These are phyloP conservation scores for Apis cerana DNA, from an alignment of 1,140 invertebrate genomes.

Conservation along the genomic window DNA sequence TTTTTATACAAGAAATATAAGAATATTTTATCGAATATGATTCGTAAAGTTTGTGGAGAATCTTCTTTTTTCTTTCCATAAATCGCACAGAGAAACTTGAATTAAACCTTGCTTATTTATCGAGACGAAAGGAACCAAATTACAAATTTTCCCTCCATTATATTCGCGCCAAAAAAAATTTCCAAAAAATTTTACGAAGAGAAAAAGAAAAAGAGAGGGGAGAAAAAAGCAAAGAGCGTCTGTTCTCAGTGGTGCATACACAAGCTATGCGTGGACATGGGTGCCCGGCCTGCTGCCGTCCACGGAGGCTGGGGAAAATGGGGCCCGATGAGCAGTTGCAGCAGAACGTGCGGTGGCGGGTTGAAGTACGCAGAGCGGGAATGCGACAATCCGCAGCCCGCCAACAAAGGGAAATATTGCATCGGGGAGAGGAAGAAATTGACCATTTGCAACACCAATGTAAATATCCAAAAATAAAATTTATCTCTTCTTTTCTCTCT, in stretches of 20 bases:
- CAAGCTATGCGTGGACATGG: constrained; percentile 84
- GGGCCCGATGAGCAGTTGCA: constrained; percentile 83
- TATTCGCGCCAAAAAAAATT: not conserved
- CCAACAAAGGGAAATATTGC: constrained; percentile 85
- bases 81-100: too few relatives aligned
- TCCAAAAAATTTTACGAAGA: not conserved
- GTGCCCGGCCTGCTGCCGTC: constrained; percentile 83
- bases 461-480: constrained; percentile 73
- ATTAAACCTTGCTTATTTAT: too few relatives aligned
- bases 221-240: not conserved
- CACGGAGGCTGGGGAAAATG: constrained; percentile 86
- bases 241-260: constrained; percentile 85
- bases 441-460: constrained; percentile 84
- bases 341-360: constrained; percentile 85
- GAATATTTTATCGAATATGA: too few relatives aligned
- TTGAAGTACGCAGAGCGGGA: constrained; percentile 79
- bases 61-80: too few relatives aligned
- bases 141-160: not conserved
- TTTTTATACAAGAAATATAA: too few relatives aligned
- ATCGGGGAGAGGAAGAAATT: constrained; percentile 79
- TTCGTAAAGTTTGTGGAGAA: too few relatives aligned
- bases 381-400: constrained; percentile 83
- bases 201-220: too few relatives aligned
- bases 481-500: not conserved
- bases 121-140: too few relatives aligned